Evolutionary conservation across 2,113 vertebrate genomes (phyloP).

Genomic region (pig (Sus scrofa)): DNA sequence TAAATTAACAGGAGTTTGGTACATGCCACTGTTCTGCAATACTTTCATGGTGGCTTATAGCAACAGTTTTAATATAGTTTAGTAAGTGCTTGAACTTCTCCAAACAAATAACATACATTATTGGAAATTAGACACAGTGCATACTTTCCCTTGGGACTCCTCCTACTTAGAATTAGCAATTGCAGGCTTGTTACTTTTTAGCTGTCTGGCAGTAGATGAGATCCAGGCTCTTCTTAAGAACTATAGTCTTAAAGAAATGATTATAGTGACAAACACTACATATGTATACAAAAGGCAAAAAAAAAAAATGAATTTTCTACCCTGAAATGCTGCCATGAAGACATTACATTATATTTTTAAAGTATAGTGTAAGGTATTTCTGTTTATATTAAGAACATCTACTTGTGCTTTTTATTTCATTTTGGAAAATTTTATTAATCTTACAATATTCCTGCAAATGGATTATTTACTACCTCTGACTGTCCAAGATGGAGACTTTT

Average conservation of each 20-base stretch:
- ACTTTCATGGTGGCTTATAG: slow-evolving; percentile 73
- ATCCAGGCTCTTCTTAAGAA: not conserved
- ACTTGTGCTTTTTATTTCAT: slow-evolving; percentile 85
- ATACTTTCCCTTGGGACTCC: slow-evolving; percentile 55
- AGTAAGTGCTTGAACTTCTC: slow-evolving; percentile 74
- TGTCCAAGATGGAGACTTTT: slow-evolving; percentile 82
- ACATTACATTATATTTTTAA: slow-evolving; percentile 33
- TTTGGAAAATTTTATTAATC: slow-evolving; percentile 82
- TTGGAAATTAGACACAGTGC: slow-evolving; percentile 74
- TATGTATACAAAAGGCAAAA: not conserved
- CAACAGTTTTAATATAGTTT: slow-evolving; percentile 59
- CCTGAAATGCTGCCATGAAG: not conserved
- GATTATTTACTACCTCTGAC: slow-evolving; percentile 83
- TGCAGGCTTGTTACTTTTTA: not conserved
- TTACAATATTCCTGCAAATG: slow-evolving; percentile 82
- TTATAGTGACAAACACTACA: not conserved
- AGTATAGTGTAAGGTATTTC: not conserved
- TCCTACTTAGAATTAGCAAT: slow-evolving; percentile 66
- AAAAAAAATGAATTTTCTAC: not conserved
- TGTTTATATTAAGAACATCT: slow-evolving; percentile 76
- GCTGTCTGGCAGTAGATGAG: not conserved
- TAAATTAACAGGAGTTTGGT: not conserved
- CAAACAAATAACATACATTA: slow-evolving; percentile 60
- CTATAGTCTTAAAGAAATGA: not conserved
- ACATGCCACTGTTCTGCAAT: not conserved